These are phyloP conservation scores for Brevimyrus niger DNA, from an alignment of 2,113 vertebrate species.

Conservation along the genomic window DNA sequence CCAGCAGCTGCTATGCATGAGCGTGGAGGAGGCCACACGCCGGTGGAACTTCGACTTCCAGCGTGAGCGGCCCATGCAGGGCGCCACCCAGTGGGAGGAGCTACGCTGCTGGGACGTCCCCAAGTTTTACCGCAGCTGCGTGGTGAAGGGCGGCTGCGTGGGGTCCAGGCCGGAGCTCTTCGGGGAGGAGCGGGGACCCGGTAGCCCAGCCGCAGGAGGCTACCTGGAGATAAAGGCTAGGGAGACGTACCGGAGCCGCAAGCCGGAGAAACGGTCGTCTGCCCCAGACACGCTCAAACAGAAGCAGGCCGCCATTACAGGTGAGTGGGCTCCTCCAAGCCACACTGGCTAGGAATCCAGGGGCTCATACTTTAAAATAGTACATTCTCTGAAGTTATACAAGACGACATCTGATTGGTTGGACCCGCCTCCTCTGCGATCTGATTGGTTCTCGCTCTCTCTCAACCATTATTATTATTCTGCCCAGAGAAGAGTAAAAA, in stretches of 20 bases:
- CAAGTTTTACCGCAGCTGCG: constrained; percentile 56
- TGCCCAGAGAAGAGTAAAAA: too few relatives aligned
- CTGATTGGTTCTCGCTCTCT: too few relatives aligned
- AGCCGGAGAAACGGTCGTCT: constrained; percentile 18
- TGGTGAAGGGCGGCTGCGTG: constrained; percentile 25
- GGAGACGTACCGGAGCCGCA: constrained; percentile 32
- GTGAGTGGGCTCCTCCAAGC: constrained; percentile 34
- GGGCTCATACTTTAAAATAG: background rate
- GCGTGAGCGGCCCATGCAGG: constrained; percentile 30
- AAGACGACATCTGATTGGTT: background rate
- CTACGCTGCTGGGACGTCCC: constrained; percentile 55
- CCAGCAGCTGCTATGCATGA: constrained; percentile 48
- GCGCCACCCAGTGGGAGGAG: constrained; percentile 61
- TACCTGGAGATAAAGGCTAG: constrained; percentile 47
- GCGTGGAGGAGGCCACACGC: constrained; percentile 49
- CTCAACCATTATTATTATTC: too few relatives aligned
- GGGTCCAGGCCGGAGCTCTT: background rate
- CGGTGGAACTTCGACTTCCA: constrained; percentile 70
- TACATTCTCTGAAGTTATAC: background rate
- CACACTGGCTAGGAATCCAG: background rate
- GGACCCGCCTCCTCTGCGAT: background rate
- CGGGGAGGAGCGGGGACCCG: background rate
- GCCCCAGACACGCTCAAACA: constrained; percentile 36
- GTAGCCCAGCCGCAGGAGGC: constrained; percentile 34
- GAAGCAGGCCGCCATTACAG: constrained; percentile 58